These are phyloP conservation scores for Periophthalmus magnuspinnatus DNA, from an alignment of 2,797 vertebrate genomes.

Conservation along the genomic window DNA sequence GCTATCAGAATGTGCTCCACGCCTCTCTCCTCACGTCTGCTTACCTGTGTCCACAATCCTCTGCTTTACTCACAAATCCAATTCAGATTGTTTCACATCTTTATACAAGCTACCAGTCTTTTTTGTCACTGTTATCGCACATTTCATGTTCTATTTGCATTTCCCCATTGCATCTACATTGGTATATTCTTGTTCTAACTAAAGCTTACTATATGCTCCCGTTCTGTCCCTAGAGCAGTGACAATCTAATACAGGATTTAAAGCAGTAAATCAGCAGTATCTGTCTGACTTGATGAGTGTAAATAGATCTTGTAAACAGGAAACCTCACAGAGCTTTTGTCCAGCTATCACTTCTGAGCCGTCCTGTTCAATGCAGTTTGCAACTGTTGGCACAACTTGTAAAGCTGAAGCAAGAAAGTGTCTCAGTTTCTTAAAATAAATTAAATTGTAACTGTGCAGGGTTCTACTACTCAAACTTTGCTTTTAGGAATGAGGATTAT, in stretches of 20 bases:
- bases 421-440: conserved; percentile 1
- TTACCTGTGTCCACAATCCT: conserved; percentile 25
- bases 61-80: conserved; percentile 28
- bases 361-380: conserved; percentile 7
- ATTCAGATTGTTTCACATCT: conserved; percentile 20
- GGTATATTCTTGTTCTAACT: not conserved
- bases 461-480: not conserved
- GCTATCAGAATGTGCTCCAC: conserved; percentile 45
- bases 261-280: conserved; percentile 24
- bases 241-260: conserved; percentile 25
- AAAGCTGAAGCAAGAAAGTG: not conserved
- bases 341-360: conserved; percentile 12
- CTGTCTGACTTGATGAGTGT: conserved; percentile 18
- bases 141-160: conserved; percentile 25
- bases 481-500: not conserved
- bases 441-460: not conserved
- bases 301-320: conserved; percentile 18
- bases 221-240: conserved; percentile 6
- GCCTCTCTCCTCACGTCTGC: conserved; percentile 31
- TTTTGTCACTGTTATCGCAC: not conserved
- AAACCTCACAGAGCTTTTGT: conserved; percentile 17
- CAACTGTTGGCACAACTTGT: not conserved
- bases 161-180: not conserved
- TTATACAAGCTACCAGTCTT: conserved; percentile 13
- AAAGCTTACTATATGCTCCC: conserved; percentile 9